Evolutionary conservation across 2,113 vertebrate species (phyloP), one percentile per base, ranked within the genome.

Genomic region (cat (Felis catus)): DNA sequence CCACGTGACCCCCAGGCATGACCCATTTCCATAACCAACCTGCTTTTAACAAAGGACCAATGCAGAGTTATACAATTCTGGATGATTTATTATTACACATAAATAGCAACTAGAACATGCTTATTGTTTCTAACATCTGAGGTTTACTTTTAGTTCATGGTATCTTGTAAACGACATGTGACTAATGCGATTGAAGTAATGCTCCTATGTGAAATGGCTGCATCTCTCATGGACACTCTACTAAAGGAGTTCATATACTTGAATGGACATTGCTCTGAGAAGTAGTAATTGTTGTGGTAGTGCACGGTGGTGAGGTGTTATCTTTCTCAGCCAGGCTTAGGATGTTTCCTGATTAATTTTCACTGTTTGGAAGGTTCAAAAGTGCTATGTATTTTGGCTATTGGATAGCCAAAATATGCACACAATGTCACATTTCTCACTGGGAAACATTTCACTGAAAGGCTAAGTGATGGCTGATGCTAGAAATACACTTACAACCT

Each of bases 401-500:
- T 36, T 66, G 4, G 51, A 79, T 51, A 45, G 23, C 1, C 33
- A 25, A 73, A 41, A 95, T 92, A 83, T 81, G 16, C 36, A 53
- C 55, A n/a, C 39, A 41, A 3, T 76, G 51, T 74, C 82, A 83
- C 14, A n/a, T 11, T 48, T 95, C 94, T 95, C 31, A 93, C 13
- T 66, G 70, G 41, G 45, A 95, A 91, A 87, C 3, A 82, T 89
- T 92, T 94, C 70, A 78, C 51, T 88, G 51, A 89, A 84, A 93
- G 58, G 9, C 11, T 91, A 93, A 93, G 23, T 55, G 45, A 83
- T 23, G 80, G 7, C 0, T 55, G 83, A 96, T 70, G n/a, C 89
- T 83, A 93, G 23, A 58, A 89, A 91, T 89, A 74, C 3, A 74
- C 0, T 89, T 70, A 31, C 0, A 63, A 89, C 83, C 45, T 55